Base-by-base conservation (phyloP, 2,113 vertebrate genomes). In the Calidris pugnax region DNA sequence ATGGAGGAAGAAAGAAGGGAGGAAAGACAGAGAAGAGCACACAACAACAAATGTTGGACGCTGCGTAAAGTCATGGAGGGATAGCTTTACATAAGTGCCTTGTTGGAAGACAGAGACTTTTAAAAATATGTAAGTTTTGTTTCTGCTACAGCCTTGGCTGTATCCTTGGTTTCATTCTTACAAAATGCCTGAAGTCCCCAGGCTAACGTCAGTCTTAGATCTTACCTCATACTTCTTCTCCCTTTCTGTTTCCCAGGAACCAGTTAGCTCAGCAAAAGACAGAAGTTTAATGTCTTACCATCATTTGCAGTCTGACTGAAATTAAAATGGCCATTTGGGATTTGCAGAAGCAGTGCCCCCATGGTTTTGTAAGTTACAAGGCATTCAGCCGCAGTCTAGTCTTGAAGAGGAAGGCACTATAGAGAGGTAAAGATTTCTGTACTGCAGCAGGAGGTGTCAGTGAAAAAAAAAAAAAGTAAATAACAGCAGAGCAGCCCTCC, bases 371-470 rank as follows among this genome's bases (percentile, higher is more conserved):
- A 45, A 51, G 17, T 63, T 39, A 12, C 4, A 57, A 87, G 32
- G 33, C 21, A 8, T 50, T 86, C 27, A 88, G 24, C 43, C 35
- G 13, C 64, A 41, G 6, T 18, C 74, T 69, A 0, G 55, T 76
- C 33, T 50, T 32, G 50, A 71, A 71, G 62, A 73, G 13, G 23
- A 12, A 50, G 71, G 12, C 33, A 26, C 41, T 63, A 18, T 15
- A 11, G 4, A 74, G 50, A 88, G 82, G 87, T 72, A 84, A 97
- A 95, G n/a, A 87, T 93, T 89, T 62, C 63, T 63, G 63, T 53
- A 28, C 33, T 69, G 53, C 79, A 83, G 75, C 16, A 33, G 56
- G 93, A 96, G 77, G 79, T 76, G 87, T 37, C 76, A 82, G 82
- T 56, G 80, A 87, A 33, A 68, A 69, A 72, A 28, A 56, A 66